A percentile compares a stretch with the other conserved stretches of the same genome.
Evolutionary conservation across 2,888 invertebrate species (phyloP).

Genomic region (Andrena hattorfiana): DNA sequence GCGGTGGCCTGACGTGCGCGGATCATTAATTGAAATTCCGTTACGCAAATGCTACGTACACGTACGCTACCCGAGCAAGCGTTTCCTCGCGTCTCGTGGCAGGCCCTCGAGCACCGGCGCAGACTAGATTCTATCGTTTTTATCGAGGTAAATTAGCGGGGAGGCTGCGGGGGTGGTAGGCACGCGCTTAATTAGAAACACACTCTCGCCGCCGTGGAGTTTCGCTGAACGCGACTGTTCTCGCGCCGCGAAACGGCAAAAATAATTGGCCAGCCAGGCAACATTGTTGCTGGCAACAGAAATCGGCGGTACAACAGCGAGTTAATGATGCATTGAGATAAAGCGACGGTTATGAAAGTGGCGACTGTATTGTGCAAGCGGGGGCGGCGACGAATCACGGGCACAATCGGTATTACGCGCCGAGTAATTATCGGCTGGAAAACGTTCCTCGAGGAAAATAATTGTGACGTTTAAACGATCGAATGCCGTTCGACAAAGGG

Average conservation of each 20-base stretch:
- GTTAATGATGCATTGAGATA: constrained; percentile 35
- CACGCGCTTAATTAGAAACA: constrained; percentile 61
- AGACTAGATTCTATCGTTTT: constrained; percentile 63
- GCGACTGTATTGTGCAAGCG: neutral
- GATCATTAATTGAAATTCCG: constrained; percentile 72
- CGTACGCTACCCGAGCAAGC: constrained; percentile 1
- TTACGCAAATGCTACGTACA: constrained; percentile 59
- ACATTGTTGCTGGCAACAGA: constrained; percentile 25
- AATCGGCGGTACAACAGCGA: neutral
- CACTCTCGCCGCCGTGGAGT: constrained; percentile 27
- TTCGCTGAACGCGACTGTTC: constrained; percentile 36
- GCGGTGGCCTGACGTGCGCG: constrained; percentile 60
- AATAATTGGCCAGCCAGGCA: constrained; percentile 46
- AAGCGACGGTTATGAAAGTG: constrained; percentile 29
- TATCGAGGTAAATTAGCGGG: constrained; percentile 58
- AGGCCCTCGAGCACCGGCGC: constrained; percentile 11
- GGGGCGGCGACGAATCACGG: neutral
- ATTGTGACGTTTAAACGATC: constrained; percentile 37
- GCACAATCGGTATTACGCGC: neutral
- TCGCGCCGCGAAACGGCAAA: constrained; percentile 1
- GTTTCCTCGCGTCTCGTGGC: neutral
- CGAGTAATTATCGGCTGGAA: constrained; percentile 31
- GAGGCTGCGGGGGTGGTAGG: neutral
- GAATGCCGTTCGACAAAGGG: constrained; percentile 23
- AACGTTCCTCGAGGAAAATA: constrained; percentile 22